Conservation (phyloP, 2,113 vertebrate species). For the Sterrhoptilus dennistouni region DNA sequence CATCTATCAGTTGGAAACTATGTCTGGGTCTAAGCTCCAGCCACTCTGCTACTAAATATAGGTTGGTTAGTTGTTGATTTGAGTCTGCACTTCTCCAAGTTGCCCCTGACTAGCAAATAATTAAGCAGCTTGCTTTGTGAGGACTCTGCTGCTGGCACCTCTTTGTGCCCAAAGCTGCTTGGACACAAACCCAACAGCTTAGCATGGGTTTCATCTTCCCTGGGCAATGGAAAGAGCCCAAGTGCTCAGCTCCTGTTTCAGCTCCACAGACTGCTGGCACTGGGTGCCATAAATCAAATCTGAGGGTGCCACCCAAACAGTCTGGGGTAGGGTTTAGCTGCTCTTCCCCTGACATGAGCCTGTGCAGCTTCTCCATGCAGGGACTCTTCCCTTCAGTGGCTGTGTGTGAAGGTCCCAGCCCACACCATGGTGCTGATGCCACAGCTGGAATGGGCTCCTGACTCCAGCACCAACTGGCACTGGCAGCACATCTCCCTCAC, state of each 20-base stretch:
- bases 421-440: not conserved
- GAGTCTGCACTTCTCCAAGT: not conserved
- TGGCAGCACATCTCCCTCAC: not conserved
- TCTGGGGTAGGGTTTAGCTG: not conserved
- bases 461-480: not conserved
- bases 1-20: conserved; percentile 65
- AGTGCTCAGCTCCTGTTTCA: conserved; percentile 39
- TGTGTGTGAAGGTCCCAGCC: not conserved
- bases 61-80: conserved; percentile 43
- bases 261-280: conserved; percentile 26
- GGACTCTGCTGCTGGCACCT: conserved; percentile 25
- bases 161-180: not conserved
- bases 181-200: conserved; percentile 39
- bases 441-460: not conserved
- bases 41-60: conserved; percentile 59
- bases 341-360: not conserved
- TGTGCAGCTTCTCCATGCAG: not conserved
- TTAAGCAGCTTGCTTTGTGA: conserved; percentile 45
- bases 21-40: conserved; percentile 55
- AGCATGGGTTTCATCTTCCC: conserved; percentile 48
- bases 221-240: conserved; percentile 41
- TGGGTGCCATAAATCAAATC: not conserved
- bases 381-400: not conserved
- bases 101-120: conserved; percentile 60
- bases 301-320: not conserved